phyloP scores from a whole-genome alignment of 2,797 vertebrate genomes.

The Lacerta bilineata region DNA sequence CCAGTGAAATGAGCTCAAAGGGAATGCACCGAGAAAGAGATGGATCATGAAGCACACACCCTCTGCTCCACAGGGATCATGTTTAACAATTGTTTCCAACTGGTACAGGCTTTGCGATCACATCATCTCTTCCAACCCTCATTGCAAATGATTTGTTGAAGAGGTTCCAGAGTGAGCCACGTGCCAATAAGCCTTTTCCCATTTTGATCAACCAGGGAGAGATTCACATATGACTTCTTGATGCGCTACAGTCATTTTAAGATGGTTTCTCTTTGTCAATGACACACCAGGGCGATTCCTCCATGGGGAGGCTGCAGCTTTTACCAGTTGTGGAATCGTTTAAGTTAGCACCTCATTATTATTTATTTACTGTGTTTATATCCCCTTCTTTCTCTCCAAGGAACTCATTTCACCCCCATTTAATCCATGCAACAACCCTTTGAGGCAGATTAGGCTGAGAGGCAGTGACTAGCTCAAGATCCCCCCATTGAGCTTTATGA shows the following conservation, averaged over 20 bases:
- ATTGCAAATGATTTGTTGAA: not conserved
- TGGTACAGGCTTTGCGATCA: rapidly evolving
- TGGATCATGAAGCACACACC: conserved; percentile 33
- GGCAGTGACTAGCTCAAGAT: too few relatives aligned
- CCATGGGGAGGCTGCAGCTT: too few relatives aligned
- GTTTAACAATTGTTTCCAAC: conserved; percentile 16
- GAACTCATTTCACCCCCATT: too few relatives aligned
- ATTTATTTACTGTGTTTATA: too few relatives aligned
- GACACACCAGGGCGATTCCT: not conserved
- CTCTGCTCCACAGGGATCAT: not conserved
- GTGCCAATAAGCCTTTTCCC: not conserved
- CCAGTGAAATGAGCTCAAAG: conserved; percentile 46
- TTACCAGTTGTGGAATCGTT: not conserved
- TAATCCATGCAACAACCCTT: too few relatives aligned
- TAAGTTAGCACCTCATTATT: too few relatives aligned
- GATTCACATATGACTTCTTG: not conserved
- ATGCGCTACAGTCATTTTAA: not conserved
- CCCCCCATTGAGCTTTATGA: too few relatives aligned
- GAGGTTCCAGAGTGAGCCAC: not conserved
- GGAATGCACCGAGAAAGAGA: not conserved
- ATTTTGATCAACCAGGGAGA: not conserved
- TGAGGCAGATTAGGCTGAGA: too few relatives aligned
- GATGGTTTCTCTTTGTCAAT: not conserved
- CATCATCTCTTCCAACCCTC: not conserved
- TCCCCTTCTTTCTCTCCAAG: too few relatives aligned